A percentile compares a stretch with the other conserved stretches of the same genome.
phyloP scores from a whole-genome alignment of 2,888 invertebrate species.

The Drosophila histrio region DNA sequence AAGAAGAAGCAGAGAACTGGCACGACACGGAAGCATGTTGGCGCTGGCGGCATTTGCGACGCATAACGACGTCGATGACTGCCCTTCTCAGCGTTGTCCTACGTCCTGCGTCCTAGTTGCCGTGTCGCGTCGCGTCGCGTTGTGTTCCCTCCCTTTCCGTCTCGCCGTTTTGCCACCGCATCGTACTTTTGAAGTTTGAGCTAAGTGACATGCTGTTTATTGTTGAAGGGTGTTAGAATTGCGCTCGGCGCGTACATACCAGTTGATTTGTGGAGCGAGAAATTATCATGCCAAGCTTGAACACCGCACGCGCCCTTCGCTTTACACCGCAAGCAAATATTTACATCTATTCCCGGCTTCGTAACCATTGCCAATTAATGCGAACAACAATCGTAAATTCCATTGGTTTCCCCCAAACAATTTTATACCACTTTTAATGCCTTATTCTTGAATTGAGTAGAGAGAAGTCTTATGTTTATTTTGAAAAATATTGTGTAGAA shows the following conservation, averaged over 20 bases:
- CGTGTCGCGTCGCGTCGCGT: constrained; percentile 10
- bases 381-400: constrained; percentile 37
- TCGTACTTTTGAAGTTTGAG: constrained; percentile 83
- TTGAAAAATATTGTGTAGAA: background rate
- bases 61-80: constrained; percentile 79
- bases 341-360: constrained; percentile 28
- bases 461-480: background rate
- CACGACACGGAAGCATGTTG: constrained; percentile 74
- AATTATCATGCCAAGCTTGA: constrained; percentile 80
- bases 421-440: background rate
- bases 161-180: constrained; percentile 36
- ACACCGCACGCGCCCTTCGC: constrained; percentile 65
- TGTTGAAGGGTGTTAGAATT: constrained; percentile 84
- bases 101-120: constrained; percentile 12
- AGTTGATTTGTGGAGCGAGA: constrained; percentile 75
- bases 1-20: constrained; percentile 43
- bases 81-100: constrained; percentile 48
- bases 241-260: constrained; percentile 70
- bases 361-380: constrained; percentile 42
- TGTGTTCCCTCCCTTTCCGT: background rate
- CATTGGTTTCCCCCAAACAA: background rate
- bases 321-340: constrained; percentile 61
- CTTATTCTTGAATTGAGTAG: background rate
- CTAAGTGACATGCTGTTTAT: constrained; percentile 84
- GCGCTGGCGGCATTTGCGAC: constrained; percentile 74